Evolutionary conservation across 1,140 invertebrate species (phyloP), one percentile per base, ranked within the genome.

Genomic region (Nephila pilipes): DNA sequence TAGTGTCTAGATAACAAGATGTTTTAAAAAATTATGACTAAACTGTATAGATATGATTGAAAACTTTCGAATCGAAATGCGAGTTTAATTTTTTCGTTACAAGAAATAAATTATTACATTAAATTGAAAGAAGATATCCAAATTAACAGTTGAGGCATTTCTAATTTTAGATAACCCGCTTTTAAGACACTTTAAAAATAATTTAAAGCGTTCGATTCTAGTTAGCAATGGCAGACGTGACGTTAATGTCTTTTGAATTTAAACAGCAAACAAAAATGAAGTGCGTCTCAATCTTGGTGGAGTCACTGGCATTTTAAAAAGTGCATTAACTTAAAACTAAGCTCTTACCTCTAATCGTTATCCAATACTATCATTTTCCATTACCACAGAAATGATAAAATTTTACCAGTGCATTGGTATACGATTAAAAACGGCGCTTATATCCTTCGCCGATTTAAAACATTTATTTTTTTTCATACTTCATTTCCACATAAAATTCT

Each of bases 341-440:
- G 80, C 55, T 83, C 60, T 69, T 85, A 92, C 85, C 80, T 83
- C 60, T 92, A 92, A 92, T 92, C 90, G 90, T 92, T 92, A 85
- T 92, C 54, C 90, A 92, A 92, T 92, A 85, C 80, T 85, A 92
- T 92, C 90, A 85, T 85, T 85, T 91, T 91, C 54, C 79, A 83
- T 91, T 91, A 91, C 89, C 29, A 16, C 79, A 60, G 36, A 81
- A 83, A 91, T 91, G 89, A 91, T 83, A 91, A 83, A 75, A 83
- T 81, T 83, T 75, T 58, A 32, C 65, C 54, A 36, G 18, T 79
- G 65, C 38, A 29, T 90, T n/a, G 88, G 12, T 29, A 18, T 75
- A 32, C 79, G 79, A 91, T 91, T 91, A 91, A 91, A 91, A 91
- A 91, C 29, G 18, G 54, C 10, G 63, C 38, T 29, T 38, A 63